phyloP scores from a whole-genome alignment of 2,797 vertebrate species.

The Gymnoscopelus braueri region DNA sequence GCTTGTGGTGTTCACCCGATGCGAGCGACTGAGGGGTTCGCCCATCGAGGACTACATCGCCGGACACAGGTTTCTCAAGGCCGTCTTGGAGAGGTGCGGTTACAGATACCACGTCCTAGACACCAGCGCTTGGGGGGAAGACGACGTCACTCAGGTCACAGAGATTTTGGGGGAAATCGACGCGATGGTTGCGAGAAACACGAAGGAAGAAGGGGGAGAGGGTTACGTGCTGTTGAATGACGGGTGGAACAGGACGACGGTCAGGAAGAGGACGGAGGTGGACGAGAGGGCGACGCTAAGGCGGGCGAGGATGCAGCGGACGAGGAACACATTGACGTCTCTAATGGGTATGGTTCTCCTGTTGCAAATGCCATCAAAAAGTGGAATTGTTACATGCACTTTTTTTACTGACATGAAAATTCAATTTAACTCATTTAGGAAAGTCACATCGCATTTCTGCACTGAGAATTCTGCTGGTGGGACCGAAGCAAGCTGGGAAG shows the following conservation, averaged over 20 bases:
- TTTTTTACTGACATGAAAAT: too few species aligned
- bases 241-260: slow-evolving; percentile 14
- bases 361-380: background rate
- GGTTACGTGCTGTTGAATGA: slow-evolving; percentile 31
- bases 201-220: slow-evolving; percentile 11
- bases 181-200: slow-evolving; percentile 29
- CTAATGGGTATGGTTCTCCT: slow-evolving; percentile 28
- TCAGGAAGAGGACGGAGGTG: slow-evolving; percentile 18
- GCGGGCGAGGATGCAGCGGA: slow-evolving; percentile 1
- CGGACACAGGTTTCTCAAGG: slow-evolving; percentile 32
- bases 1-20: slow-evolving; percentile 46
- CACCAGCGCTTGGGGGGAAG: slow-evolving; percentile 42
- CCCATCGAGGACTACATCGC: slow-evolving; percentile 21
- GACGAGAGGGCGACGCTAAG: slow-evolving; percentile 35
- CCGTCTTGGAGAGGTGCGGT: slow-evolving; percentile 41
- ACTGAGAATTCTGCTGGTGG: slow-evolving; percentile 63
- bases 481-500: slow-evolving; percentile 70
- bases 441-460: slow-evolving; percentile 21
- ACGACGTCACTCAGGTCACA: slow-evolving; percentile 31
- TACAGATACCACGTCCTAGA: slow-evolving; percentile 53
- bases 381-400: too few species aligned
- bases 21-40: slow-evolving; percentile 38
- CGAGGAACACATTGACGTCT: slow-evolving; percentile 31
- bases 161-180: slow-evolving; percentile 48
- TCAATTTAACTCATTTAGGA: slow-evolving; percentile 16